Conservation (phyloP, 1,140 invertebrate genomes). For the Batillaria attramentaria region DNA sequence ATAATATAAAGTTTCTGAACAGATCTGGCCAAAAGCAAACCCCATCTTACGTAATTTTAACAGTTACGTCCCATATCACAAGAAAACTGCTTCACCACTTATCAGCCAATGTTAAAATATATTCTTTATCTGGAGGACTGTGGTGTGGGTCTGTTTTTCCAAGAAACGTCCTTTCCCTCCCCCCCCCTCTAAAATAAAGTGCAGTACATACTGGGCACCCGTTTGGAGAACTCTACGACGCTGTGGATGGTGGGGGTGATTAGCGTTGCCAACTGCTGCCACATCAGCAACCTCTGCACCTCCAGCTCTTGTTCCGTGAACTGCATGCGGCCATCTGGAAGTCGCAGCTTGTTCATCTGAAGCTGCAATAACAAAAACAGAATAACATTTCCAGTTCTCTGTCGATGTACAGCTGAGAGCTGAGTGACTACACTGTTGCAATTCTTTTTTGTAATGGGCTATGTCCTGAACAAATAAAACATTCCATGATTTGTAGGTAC, state of each 20-base stretch:
- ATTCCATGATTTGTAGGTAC: too few species aligned
- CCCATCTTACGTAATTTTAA: too few species aligned
- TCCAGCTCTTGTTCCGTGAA: conserved; percentile 27
- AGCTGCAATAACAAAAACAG: background rate
- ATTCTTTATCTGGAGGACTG: background rate
- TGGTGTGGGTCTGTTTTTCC: background rate
- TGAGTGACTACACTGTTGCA: too few species aligned
- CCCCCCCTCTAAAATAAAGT: too few species aligned
- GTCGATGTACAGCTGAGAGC: background rate
- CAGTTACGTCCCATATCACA: too few species aligned
- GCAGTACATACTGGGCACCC: conserved; percentile 81
- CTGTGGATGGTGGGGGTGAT: conserved; percentile 96
- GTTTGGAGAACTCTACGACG: conserved; percentile 99
- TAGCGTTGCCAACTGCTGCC: conserved; percentile 95
- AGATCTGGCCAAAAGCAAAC: too few species aligned
- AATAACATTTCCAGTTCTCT: background rate
- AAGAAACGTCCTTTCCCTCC: too few species aligned
- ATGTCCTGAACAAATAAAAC: too few species aligned
- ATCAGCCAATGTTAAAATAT: too few species aligned
- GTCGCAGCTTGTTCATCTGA: conserved; percentile 21
- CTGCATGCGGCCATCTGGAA: background rate
- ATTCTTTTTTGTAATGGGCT: too few species aligned
- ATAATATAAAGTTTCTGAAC: too few species aligned
- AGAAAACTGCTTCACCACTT: too few species aligned
- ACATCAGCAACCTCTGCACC: conserved; percentile 74